Base-by-base conservation (phyloP, 2,888 invertebrate species). In the Baronia brevicornis region DNA sequence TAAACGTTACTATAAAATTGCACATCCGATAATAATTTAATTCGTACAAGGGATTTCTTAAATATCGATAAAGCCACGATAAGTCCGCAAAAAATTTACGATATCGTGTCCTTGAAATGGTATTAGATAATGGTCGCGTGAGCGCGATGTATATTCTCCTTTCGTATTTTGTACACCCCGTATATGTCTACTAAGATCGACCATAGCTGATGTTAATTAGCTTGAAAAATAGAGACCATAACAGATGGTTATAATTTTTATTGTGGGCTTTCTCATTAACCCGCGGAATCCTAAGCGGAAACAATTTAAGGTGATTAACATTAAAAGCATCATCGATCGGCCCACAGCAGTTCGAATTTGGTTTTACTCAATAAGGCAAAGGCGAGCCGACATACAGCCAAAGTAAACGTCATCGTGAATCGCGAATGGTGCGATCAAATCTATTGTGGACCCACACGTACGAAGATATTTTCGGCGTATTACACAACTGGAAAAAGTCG, bases 401-500 rank as follows among this genome's bases (percentile, higher is more conserved):
- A 33, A 22, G n/a, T n/a, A 32, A 19, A 12, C 6, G 5, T 10
- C n/a, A 14, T 29, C 17, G 28, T 3, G 20, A 5, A 26, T 9
- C 9, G 14, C 15, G n/a, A 25, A 15, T 25, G 15, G 13, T 8
- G 25, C 25, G 17, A 28, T 28, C 28, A 7, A 23, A 31, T 14
- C 13, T 22, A 26, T 21, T 30, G 18, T 26, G 21, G 22, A 27
- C 23, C 23, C 13, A 30, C 14, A 33, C 34, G 37, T 31, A 24
- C 38, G 28, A 34, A 35, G 31, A 43, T 73, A 71, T 75, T 75
- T 71, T 55, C 56, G 64, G 57, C 44, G 44, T 47, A 52, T 78
- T 75, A 70, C 71, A 63, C 60, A 75, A 77, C 60, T 50, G 41
- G 45, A 50, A 59, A 67, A 79, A 71, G 59, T 78, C 77, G 78